Conservation (phyloP, 1,140 invertebrate species). For the Chymomyza costata region DNA sequence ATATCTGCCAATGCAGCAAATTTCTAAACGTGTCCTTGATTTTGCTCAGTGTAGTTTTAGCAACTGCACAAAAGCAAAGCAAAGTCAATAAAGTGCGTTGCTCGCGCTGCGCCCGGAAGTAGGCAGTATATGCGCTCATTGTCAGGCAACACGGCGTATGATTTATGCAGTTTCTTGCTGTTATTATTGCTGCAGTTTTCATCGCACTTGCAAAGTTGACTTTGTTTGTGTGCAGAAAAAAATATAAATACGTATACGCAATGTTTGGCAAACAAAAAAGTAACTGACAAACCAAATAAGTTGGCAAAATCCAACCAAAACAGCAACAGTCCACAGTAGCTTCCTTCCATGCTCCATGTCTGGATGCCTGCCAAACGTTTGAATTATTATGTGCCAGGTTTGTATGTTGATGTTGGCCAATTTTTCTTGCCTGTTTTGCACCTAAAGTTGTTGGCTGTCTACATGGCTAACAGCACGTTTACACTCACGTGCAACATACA, state of each 20-base stretch:
- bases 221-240: too few relatives aligned
- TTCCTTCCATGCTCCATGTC: too few relatives aligned
- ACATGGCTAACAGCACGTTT: constrained; percentile 54
- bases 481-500: too few relatives aligned
- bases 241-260: constrained; percentile 60
- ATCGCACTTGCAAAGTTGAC: too few relatives aligned
- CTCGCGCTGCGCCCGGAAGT: constrained; percentile 8
- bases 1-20: too few relatives aligned
- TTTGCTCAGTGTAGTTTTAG: too few relatives aligned
- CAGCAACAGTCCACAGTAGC: constrained; percentile 29
- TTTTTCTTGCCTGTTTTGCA: background rate
- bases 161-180: constrained; percentile 58
- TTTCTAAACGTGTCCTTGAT: too few relatives aligned
- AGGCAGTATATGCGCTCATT: too few relatives aligned
- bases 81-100: constrained; percentile 18
- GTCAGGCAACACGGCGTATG: constrained; percentile 45
- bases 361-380: constrained; percentile 51
- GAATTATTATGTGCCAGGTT: constrained; percentile 36
- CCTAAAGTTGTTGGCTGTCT: constrained; percentile 49
- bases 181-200: constrained; percentile 65
- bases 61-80: constrained; percentile 26
- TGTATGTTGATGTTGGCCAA: constrained; percentile 3
- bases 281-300: constrained; percentile 15
- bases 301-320: constrained; percentile 6
- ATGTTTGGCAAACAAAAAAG: constrained; percentile 1